phyloP scores from a whole-genome alignment of 2,888 invertebrate genomes.

The Heteromurus nitidus region DNA sequence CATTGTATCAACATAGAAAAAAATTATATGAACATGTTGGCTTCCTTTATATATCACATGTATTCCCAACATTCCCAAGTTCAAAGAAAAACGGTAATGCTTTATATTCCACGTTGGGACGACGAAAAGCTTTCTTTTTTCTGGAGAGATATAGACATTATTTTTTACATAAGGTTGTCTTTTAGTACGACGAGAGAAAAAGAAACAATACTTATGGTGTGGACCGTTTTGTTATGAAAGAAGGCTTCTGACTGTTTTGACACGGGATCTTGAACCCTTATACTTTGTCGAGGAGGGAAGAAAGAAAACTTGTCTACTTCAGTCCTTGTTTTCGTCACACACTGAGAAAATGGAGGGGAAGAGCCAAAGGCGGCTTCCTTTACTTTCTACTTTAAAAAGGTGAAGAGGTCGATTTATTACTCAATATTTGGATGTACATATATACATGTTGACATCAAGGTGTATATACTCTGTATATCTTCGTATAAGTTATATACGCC shows the following conservation, averaged over 20 bases:
- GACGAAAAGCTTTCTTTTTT: background rate
- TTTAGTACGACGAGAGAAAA: background rate
- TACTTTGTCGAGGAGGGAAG: background rate
- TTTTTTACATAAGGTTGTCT: background rate
- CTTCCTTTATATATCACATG: too few species aligned
- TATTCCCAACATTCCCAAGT: background rate
- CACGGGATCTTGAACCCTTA: constrained; percentile 9
- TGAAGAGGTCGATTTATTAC: background rate
- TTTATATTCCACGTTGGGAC: background rate
- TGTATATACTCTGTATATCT: too few species aligned
- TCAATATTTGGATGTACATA: too few species aligned
- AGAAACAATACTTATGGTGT: background rate
- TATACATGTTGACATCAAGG: too few species aligned
- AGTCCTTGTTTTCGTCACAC: background rate
- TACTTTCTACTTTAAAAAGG: too few species aligned
- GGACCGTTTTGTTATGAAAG: background rate
- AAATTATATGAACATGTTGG: too few species aligned
- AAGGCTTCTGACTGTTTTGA: background rate
- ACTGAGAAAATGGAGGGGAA: background rate
- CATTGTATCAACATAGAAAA: too few species aligned
- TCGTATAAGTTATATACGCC: too few species aligned
- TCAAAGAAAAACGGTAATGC: constrained; percentile 1
- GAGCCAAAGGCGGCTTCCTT: background rate
- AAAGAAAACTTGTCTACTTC: constrained; percentile 2
- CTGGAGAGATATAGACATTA: background rate